phyloP scores from a whole-genome alignment of 1,140 invertebrate genomes.

The Chelonus insularis region DNA sequence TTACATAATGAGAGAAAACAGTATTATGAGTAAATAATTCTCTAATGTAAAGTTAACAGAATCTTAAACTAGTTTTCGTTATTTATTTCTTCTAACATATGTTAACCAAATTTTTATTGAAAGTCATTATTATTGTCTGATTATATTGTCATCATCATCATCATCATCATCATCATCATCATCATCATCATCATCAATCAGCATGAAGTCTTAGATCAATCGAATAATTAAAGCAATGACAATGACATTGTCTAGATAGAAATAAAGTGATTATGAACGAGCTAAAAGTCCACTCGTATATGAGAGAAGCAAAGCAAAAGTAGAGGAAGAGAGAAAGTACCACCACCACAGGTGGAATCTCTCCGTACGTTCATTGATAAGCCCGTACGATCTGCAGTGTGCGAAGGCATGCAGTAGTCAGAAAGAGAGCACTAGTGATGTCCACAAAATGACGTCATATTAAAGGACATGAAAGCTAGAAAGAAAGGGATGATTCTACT shows the following conservation, averaged over 20 bases:
- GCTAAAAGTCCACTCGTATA: constrained; percentile 13
- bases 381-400: constrained; percentile 29
- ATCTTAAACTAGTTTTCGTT: too few species aligned
- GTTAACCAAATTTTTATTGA: too few species aligned
- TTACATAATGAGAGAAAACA: constrained; percentile 15
- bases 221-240: too few species aligned
- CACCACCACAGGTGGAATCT: constrained; percentile 14
- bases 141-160: neutral
- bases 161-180: neutral
- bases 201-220: too few species aligned
- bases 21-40: neutral
- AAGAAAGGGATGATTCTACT: neutral
- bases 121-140: too few species aligned
- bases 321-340: constrained; percentile 6
- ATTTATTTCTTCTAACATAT: too few species aligned
- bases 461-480: neutral
- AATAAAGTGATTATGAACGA: neutral
- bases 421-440: constrained; percentile 7
- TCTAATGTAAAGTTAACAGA: too few species aligned
- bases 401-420: constrained; percentile 9
- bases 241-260: too few species aligned
- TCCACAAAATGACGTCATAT: constrained; percentile 14
- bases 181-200: too few species aligned
- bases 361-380: constrained; percentile 36
- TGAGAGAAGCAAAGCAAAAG: constrained; percentile 5